Conservation (phyloP, 2,113 vertebrate species). For the Prunella fulvescens region DNA sequence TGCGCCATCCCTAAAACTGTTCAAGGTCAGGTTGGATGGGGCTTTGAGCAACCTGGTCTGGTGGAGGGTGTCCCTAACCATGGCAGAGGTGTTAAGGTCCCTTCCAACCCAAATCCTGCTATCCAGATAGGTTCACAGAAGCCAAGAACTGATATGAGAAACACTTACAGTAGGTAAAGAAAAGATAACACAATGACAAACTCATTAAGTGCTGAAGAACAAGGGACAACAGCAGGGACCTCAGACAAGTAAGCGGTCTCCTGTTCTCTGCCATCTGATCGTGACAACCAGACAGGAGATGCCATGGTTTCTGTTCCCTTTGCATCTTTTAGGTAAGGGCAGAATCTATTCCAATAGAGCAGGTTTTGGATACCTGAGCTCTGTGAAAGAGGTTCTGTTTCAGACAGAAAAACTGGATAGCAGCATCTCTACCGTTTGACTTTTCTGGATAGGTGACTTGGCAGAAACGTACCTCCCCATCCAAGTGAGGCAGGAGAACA, state of each 20-base stretch:
- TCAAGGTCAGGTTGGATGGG: neutral
- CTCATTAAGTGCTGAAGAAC: neutral
- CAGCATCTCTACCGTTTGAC: neutral
- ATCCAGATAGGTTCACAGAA: neutral
- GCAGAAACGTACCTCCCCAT: slow-evolving; percentile 81
- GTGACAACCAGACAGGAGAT: neutral
- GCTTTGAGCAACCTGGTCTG: neutral
- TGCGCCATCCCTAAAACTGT: neutral
- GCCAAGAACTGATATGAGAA: neutral
- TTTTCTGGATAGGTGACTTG: neutral
- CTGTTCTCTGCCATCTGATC: neutral
- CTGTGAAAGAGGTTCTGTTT: neutral
- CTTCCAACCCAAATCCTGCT: neutral
- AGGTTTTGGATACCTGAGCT: neutral
- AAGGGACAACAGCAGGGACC: neutral
- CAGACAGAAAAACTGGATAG: neutral
- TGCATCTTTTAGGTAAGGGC: neutral
- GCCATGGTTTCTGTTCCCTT: neutral
- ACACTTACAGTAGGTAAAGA: neutral
- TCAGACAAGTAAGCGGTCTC: neutral
- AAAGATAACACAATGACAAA: neutral
- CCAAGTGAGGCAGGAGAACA: slow-evolving; percentile 85
- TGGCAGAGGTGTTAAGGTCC: neutral
- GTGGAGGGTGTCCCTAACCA: neutral
- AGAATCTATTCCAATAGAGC: neutral